These are phyloP conservation scores for Lysandra bellargus DNA, from an alignment of 2,888 invertebrate genomes.

Conservation along the genomic window DNA sequence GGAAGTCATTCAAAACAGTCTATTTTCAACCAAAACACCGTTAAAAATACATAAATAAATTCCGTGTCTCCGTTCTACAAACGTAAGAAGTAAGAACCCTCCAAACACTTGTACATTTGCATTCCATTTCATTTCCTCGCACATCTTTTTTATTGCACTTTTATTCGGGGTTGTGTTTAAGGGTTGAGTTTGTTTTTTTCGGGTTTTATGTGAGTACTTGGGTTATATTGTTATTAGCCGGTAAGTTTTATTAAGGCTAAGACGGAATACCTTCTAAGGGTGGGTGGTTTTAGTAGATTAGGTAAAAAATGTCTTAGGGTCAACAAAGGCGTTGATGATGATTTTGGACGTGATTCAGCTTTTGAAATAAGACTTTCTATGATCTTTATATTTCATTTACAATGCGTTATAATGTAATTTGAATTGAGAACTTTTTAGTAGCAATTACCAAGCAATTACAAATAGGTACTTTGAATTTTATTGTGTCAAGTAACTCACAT, in stretches of 20 bases:
- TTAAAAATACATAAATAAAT: background rate
- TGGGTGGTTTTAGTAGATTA: background rate
- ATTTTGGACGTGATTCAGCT: no score
- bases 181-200: conserved; percentile 59
- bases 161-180: conserved; percentile 56
- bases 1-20: background rate
- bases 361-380: no score
- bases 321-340: no score
- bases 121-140: conserved; percentile 72
- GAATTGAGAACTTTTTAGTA: no score
- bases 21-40: background rate
- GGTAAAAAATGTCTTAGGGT: background rate
- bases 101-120: conserved; percentile 57
- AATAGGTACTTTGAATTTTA: no score
- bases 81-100: conserved; percentile 40
- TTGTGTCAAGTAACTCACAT: no score
- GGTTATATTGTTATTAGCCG: conserved; percentile 35
- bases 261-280: background rate
- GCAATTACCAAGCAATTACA: no score
- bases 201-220: conserved; percentile 52
- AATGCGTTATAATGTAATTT: no score
- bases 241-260: conserved; percentile 7
- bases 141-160: conserved; percentile 66
- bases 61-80: conserved; percentile 33
- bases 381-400: no score